Evolutionary conservation across 2,888 invertebrate species (phyloP).

Genomic region (Lamellibrachia satsuma): DNA sequence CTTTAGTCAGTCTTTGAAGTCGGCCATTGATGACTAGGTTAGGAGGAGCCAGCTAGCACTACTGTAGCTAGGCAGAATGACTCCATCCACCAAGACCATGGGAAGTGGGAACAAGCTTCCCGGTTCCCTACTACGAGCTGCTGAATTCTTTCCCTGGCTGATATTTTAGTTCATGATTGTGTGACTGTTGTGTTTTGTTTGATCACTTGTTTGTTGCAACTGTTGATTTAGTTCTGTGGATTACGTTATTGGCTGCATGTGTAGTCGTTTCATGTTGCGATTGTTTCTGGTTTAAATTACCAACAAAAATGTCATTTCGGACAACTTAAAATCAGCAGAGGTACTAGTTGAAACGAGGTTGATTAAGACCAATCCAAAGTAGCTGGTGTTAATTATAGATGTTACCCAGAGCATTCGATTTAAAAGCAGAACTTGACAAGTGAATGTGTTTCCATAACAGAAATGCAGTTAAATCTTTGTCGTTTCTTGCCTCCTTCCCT

Average conservation of each 20-base stretch:
- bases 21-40: neutral
- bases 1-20: neutral
- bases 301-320: neutral
- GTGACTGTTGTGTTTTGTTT: neutral
- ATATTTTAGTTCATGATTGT: neutral
- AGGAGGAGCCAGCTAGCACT: neutral
- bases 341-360: too few species aligned
- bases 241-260: neutral
- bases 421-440: too few species aligned
- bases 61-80: neutral
- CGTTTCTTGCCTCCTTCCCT: too few species aligned
- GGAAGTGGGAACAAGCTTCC: neutral
- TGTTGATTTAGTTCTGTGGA: neutral
- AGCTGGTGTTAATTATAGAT: too few species aligned
- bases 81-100: neutral
- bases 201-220: neutral
- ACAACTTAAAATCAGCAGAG: too few species aligned
- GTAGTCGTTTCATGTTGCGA: too few species aligned
- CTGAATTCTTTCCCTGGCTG: neutral
- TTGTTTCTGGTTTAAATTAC: neutral
- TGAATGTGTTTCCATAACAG: too few species aligned
- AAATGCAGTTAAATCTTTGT: too few species aligned
- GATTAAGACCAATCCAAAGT: too few species aligned
- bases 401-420: neutral
- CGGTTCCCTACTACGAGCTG: neutral